Conservation (phyloP, 2,797 vertebrate species). For the Chrysolophus pictus region DNA sequence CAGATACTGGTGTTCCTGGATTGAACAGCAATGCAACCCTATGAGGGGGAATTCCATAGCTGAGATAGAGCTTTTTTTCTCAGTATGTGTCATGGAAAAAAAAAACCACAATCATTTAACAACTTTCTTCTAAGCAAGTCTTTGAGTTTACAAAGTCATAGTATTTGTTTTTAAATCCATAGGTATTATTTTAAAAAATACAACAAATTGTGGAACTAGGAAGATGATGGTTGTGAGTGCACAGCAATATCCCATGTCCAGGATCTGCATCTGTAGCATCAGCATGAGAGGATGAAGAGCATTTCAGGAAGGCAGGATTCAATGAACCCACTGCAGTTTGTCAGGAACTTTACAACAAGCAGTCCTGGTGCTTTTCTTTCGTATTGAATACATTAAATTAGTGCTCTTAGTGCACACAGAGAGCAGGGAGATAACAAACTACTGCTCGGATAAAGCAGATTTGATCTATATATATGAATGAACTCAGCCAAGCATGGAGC, state of each 20-base stretch:
- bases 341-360: not conserved
- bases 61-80: not conserved
- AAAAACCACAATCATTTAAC: not conserved
- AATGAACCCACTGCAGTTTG: not conserved
- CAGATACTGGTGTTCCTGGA: conserved; percentile 1
- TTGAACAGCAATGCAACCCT: not conserved
- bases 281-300: fast-evolving
- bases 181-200: not conserved
- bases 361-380: not conserved
- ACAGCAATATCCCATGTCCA: not conserved
- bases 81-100: not conserved
- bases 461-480: not conserved
- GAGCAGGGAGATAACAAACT: not conserved
- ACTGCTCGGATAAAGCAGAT: not conserved
- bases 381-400: not conserved
- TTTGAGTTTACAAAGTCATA: not conserved
- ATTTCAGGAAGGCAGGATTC: not conserved
- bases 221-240: fast-evolving
- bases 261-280: not conserved
- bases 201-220: not conserved
- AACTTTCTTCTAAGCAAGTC: not conserved
- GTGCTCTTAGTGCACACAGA: not conserved
- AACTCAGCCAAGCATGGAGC: not conserved
- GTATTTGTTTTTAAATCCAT: not conserved
- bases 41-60: not conserved